phyloP scores from a whole-genome alignment of 2,888 invertebrate genomes.

The Anthophora plumipes region DNA sequence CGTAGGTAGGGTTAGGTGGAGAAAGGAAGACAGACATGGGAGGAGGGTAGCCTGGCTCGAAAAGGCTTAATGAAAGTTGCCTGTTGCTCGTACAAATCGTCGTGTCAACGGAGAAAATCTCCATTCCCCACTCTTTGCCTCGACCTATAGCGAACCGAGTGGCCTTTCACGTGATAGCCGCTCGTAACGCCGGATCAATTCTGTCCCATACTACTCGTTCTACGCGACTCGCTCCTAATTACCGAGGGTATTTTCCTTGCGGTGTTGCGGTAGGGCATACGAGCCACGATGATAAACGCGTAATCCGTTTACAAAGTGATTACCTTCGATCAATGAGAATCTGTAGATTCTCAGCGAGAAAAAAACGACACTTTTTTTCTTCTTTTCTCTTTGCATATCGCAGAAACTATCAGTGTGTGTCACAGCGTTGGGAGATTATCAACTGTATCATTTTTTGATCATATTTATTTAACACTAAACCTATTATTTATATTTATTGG shows the following conservation, averaged over 20 bases:
- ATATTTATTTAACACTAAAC: no score
- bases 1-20: neutral
- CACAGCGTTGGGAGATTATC: no score
- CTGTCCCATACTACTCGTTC: slow-evolving; percentile 54
- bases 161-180: slow-evolving; percentile 55
- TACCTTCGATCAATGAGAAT: neutral
- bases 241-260: slow-evolving; percentile 38
- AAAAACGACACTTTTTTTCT: no score
- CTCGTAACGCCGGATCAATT: slow-evolving; percentile 60
- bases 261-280: slow-evolving; percentile 6
- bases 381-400: no score
- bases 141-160: slow-evolving; percentile 34
- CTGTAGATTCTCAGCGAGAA: no score
- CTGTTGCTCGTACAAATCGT: slow-evolving; percentile 77
- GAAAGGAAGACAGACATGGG: slow-evolving; percentile 17
- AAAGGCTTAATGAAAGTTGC: slow-evolving; percentile 80
- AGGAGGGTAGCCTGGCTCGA: slow-evolving; percentile 56
- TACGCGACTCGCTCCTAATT: slow-evolving; percentile 41
- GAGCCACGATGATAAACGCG: neutral
- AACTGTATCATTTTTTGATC: no score
- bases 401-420: no score
- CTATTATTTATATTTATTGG: no score
- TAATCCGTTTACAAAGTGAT: neutral
- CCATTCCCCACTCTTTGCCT: slow-evolving; percentile 44
- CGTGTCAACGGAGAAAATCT: slow-evolving; percentile 71